phyloP scores from a whole-genome alignment of 2,113 vertebrate species.

The Dipodomys spectabilis region DNA sequence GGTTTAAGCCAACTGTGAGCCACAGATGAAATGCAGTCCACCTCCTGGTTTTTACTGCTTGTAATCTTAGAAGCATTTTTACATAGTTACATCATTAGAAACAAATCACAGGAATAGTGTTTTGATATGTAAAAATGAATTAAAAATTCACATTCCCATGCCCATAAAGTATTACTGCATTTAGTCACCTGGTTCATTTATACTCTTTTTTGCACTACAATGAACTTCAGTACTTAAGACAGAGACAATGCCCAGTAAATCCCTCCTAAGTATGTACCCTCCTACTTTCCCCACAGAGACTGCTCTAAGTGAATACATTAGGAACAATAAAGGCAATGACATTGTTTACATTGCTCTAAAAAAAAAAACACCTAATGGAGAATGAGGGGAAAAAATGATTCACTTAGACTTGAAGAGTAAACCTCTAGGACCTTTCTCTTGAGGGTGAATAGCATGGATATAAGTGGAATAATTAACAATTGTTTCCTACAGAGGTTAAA shows the following conservation, averaged over 20 bases:
- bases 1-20: background rate
- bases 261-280: background rate
- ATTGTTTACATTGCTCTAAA: background rate
- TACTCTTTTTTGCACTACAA: background rate
- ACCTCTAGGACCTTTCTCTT: background rate
- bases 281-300: background rate
- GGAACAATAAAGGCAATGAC: background rate
- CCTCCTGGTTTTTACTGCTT: background rate
- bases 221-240: background rate
- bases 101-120: background rate
- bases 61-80: background rate
- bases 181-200: background rate
- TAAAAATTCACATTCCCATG: conserved; percentile 35
- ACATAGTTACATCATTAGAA: background rate
- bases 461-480: conserved; percentile 17
- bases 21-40: background rate
- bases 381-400: background rate
- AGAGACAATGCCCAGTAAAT: background rate
- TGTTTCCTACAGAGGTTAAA: background rate
- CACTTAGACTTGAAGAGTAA: background rate
- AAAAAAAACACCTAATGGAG: background rate
- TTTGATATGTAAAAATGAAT: background rate
- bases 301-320: background rate
- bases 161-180: background rate
- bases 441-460: background rate